Conservation (phyloP, 1,140 invertebrate genomes). For the Ditylenchus dipsaci region DNA sequence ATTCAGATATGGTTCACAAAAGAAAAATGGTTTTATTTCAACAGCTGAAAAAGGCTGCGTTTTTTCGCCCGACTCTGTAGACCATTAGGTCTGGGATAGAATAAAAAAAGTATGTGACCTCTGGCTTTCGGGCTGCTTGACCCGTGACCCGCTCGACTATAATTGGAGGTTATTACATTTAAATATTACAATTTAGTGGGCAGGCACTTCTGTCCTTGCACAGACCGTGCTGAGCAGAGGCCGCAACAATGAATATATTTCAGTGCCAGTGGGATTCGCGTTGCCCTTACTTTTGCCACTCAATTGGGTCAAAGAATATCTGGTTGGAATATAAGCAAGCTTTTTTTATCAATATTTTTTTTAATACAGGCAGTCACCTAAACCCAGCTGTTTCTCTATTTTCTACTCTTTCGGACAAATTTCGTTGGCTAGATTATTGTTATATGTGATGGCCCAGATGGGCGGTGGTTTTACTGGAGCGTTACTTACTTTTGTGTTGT, state of each 20-base stretch:
- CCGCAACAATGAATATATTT: conserved; percentile 29
- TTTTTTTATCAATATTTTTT: not conserved
- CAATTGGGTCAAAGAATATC: not conserved
- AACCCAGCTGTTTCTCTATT: conserved; percentile 65
- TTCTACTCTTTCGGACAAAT: conserved; percentile 59
- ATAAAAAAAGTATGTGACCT: too few relatives aligned
- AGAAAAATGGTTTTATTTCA: too few relatives aligned
- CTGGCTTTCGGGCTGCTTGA: too few relatives aligned
- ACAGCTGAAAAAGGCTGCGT: too few relatives aligned
- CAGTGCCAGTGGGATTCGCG: conserved; percentile 17
- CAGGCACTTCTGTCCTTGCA: conserved; percentile 39
- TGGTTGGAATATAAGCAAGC: not conserved
- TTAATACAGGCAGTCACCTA: conserved; percentile 63
- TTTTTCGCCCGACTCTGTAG: too few relatives aligned
- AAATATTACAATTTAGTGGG: conserved; percentile 35
- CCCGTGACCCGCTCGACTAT: too few relatives aligned
- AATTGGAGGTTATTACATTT: too few relatives aligned
- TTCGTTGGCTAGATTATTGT: conserved; percentile 58
- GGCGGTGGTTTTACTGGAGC: conserved; percentile 64
- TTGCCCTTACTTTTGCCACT: conserved; percentile 7
- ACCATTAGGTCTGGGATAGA: too few relatives aligned
- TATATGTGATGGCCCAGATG: conserved; percentile 64
- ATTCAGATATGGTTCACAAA: too few relatives aligned
- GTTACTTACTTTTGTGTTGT: conserved; percentile 61
- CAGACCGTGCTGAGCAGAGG: conserved; percentile 36